phyloP scores from a whole-genome alignment of 2,888 invertebrate species.

The Azorinus chamasolen region DNA sequence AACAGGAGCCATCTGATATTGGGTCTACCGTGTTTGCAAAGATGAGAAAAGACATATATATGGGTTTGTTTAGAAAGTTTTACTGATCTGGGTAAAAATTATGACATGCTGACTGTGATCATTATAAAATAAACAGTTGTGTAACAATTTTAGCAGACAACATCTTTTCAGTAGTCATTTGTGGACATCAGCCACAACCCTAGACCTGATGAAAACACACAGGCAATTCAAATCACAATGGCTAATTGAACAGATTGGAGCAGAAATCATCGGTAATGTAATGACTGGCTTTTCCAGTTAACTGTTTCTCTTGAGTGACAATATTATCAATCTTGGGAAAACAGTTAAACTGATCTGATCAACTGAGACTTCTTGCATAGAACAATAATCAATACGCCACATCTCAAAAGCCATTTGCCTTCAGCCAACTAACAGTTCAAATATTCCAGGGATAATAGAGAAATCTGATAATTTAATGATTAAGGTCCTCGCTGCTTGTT shows the following conservation, averaged over 20 bases:
- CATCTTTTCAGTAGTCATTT: too few relatives aligned
- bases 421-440: constrained; percentile 29
- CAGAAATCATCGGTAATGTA: constrained; percentile 39
- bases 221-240: neutral
- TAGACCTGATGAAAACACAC: too few relatives aligned
- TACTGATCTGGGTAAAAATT: too few relatives aligned
- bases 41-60: too few relatives aligned
- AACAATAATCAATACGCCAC: constrained; percentile 65
- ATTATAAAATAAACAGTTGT: too few relatives aligned
- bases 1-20: too few relatives aligned
- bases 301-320: constrained; percentile 61
- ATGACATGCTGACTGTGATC: too few relatives aligned
- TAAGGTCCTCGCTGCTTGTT: constrained; percentile 45
- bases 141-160: too few relatives aligned
- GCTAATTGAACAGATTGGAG: constrained; percentile 43
- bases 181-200: too few relatives aligned
- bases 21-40: too few relatives aligned
- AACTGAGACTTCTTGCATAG: constrained; percentile 51
- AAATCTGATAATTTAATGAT: constrained; percentile 56
- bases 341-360: constrained; percentile 63
- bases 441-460: constrained; percentile 53
- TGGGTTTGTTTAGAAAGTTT: too few relatives aligned
- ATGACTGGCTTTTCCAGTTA: constrained; percentile 61
- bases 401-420: constrained; percentile 51
- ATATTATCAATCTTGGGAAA: constrained; percentile 64